Evolutionary conservation across 2,113 vertebrate species (phyloP).

Genomic region (Arvicanthis niloticus): DNA sequence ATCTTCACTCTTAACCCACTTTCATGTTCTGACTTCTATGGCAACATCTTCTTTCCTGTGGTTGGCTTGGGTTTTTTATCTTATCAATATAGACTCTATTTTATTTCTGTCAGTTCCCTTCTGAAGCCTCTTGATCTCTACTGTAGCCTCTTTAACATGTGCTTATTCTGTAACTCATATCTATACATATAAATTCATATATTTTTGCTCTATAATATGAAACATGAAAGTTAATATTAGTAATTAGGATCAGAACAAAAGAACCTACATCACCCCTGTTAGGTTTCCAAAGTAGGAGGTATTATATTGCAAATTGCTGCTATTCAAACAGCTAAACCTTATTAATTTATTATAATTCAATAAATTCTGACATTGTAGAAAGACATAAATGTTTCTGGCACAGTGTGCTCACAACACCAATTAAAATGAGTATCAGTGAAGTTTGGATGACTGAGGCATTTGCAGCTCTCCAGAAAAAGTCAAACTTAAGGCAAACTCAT

Average conservation of each 20-base stretch:
- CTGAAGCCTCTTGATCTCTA: not conserved
- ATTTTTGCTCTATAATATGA: not conserved
- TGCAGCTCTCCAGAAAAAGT: slow-evolving; percentile 3
- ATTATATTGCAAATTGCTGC: slow-evolving; percentile 14
- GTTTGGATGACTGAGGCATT: not conserved
- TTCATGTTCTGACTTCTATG: not conserved
- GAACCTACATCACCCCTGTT: too few relatives aligned
- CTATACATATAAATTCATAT: not conserved
- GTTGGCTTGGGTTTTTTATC: not conserved
- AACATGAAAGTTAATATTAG: not conserved
- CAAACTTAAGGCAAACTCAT: not conserved
- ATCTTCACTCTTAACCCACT: not conserved
- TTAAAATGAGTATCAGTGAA: not conserved
- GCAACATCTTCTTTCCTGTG: not conserved
- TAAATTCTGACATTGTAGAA: not conserved
- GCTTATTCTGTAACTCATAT: not conserved
- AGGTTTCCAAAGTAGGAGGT: not conserved
- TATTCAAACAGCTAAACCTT: not conserved
- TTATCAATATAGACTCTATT: not conserved
- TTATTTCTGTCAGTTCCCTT: not conserved
- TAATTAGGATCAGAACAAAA: not conserved
- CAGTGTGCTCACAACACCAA: not conserved
- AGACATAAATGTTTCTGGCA: not conserved
- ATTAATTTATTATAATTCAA: not conserved
- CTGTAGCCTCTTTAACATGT: not conserved